Percentiles rank a stretch among this genome's conserved stretches.
phyloP scores from a whole-genome alignment of 2,113 vertebrate genomes.

The Pangasianodon gigas region DNA sequence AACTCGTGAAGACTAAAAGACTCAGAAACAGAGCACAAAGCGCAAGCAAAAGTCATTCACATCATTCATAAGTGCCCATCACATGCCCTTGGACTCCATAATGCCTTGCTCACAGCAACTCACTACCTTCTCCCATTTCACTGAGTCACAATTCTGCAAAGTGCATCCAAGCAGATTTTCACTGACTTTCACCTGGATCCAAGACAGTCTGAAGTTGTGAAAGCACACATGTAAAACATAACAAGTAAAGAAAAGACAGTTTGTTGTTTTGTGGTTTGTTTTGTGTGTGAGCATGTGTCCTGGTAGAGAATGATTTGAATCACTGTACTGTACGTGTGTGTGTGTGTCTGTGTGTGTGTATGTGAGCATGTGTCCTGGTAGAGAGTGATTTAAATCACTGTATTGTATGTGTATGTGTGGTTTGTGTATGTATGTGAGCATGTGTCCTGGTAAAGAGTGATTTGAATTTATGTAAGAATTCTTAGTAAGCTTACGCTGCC shows the following conservation, averaged over 20 bases:
- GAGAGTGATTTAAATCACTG: background rate
- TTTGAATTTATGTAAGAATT: background rate
- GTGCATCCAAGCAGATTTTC: constrained; percentile 28
- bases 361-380: background rate
- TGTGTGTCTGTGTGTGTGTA: constrained; percentile 8
- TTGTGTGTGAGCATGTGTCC: background rate
- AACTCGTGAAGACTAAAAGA: background rate
- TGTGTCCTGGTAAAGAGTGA: background rate
- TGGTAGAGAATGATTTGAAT: too few species aligned
- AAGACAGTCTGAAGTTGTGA: background rate
- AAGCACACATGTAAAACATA: constrained; percentile 2
- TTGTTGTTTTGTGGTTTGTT: background rate
- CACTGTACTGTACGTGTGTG: background rate
- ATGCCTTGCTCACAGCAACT: constrained; percentile 20
- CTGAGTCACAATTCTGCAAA: constrained; percentile 40
- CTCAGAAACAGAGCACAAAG: background rate
- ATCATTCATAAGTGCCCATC: constrained; percentile 11
- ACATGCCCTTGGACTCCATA: constrained; percentile 12
- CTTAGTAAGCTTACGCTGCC: background rate
- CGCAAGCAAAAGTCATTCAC: background rate
- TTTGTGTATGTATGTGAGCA: background rate
- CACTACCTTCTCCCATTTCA: constrained; percentile 42
- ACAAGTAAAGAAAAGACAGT: background rate
- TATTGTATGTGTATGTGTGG: constrained; percentile 15
- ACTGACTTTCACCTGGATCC: constrained; percentile 28